phyloP scores from a whole-genome alignment of 2,888 invertebrate species.

The Octodonta nipae region DNA sequence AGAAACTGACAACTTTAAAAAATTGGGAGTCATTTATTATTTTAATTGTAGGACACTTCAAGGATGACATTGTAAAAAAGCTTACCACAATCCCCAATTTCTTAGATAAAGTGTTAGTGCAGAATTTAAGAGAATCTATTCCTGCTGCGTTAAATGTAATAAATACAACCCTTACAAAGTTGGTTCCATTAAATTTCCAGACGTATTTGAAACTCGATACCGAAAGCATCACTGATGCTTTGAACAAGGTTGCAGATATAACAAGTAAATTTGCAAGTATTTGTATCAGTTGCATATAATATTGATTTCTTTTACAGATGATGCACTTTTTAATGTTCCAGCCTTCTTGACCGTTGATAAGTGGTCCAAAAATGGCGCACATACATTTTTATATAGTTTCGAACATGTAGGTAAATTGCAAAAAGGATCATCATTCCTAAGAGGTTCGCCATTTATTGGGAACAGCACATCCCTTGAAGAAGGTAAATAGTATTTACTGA shows the following conservation, averaged over 20 bases:
- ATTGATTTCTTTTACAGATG: conserved; percentile 37
- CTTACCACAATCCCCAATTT: conserved; percentile 34
- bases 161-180: conserved; percentile 7
- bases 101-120: conserved; percentile 32
- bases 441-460: conserved; percentile 50
- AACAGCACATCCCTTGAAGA: conserved; percentile 19
- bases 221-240: conserved; percentile 33
- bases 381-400: conserved; percentile 61
- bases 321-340: conserved; percentile 64
- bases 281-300: no score
- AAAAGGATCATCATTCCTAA: conserved; percentile 51
- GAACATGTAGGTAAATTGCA: conserved; percentile 53
- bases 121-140: conserved; percentile 32
- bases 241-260: conserved; percentile 46
- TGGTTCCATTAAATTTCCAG: conserved; percentile 22
- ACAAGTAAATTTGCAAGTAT: conserved; percentile 35
- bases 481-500: no score
- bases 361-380: conserved; percentile 49
- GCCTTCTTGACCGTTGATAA: conserved; percentile 55
- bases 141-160: conserved; percentile 19
- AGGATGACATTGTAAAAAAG: conserved; percentile 31
- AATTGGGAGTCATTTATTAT: not conserved
- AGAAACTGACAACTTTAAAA: conserved; percentile 6
- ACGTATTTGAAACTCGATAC: conserved; percentile 28
- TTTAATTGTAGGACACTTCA: conserved; percentile 24